Percentiles rank a stretch among this genome's conserved stretches.
phyloP scores from a whole-genome alignment of 2,797 vertebrate genomes.

The Austrolebias charrua region DNA sequence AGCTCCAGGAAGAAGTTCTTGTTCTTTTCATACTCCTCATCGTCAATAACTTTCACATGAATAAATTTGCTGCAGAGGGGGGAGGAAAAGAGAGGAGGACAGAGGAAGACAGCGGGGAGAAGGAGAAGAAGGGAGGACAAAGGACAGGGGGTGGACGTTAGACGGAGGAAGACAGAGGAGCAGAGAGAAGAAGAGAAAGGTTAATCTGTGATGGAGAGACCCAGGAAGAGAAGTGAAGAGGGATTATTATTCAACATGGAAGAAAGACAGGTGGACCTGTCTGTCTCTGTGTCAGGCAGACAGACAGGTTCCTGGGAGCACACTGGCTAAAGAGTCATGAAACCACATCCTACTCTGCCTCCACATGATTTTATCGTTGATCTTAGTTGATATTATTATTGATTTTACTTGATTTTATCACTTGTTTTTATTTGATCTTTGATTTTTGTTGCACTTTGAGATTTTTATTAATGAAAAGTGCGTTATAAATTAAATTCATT shows the following conservation, averaged over 20 bases:
- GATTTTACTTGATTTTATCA: no score
- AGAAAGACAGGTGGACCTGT: slow-evolving; percentile 50
- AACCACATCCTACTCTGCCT: no score
- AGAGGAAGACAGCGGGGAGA: not conserved
- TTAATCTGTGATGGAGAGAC: slow-evolving; percentile 69
- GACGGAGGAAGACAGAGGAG: slow-evolving; percentile 19
- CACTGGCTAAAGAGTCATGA: slow-evolving; percentile 30
- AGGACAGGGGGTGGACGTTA: slow-evolving; percentile 20
- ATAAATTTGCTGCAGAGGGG: slow-evolving; percentile 91
- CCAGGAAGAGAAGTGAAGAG: slow-evolving; percentile 58
- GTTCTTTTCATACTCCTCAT: slow-evolving; percentile 99
- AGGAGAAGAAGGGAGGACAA: not conserved
- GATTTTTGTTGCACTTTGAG: no score
- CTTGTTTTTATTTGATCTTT: no score
- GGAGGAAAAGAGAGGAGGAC: not conserved
- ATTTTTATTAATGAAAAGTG: no score
- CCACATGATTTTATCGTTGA: no score
- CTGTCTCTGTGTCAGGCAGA: slow-evolving; percentile 31
- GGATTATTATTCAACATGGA: slow-evolving; percentile 69
- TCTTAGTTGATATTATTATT: no score
- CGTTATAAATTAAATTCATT: no score
- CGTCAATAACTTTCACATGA: slow-evolving; percentile 98
- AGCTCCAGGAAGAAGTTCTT: slow-evolving; percentile 99
- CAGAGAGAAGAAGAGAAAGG: slow-evolving; percentile 59
- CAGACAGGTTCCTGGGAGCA: slow-evolving; percentile 29